Evolutionary conservation across 2,797 vertebrate genomes (phyloP).

Genomic region (Typhlichthys subterraneus): DNA sequence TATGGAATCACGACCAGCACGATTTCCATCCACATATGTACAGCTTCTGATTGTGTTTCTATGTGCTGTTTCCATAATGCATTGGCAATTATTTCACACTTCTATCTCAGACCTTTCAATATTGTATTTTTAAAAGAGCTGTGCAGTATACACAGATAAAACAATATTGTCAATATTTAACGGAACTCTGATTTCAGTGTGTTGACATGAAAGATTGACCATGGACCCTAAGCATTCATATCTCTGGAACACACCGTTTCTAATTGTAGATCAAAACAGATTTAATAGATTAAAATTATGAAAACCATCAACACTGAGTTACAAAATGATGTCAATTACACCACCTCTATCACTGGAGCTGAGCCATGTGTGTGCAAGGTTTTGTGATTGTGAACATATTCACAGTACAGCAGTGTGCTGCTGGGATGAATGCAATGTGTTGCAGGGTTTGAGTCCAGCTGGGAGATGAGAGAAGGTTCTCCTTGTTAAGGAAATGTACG

Average conservation of each 20-base stretch:
- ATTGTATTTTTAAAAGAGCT: constrained; percentile 21
- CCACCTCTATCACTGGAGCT: constrained; percentile 15
- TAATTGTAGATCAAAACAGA: constrained; percentile 48
- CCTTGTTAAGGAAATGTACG: constrained; percentile 66
- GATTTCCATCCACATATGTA: not conserved
- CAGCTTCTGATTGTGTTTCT: constrained; percentile 10
- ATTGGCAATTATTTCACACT: constrained; percentile 6
- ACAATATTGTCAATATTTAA: constrained; percentile 43
- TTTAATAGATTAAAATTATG: constrained; percentile 33
- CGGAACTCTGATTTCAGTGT: constrained; percentile 31
- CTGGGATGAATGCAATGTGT: constrained; percentile 30
- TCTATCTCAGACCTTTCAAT: constrained; percentile 28
- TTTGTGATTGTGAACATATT: constrained; percentile 19
- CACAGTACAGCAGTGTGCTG: constrained; percentile 18
- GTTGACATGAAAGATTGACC: constrained; percentile 40
- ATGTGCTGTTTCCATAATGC: not conserved
- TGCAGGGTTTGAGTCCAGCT: constrained; percentile 48
- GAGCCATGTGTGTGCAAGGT: constrained; percentile 14
- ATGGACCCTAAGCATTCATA: constrained; percentile 27
- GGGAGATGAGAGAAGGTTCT: constrained; percentile 49
- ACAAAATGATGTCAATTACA: constrained; percentile 23
- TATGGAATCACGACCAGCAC: not conserved
- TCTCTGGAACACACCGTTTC: constrained; percentile 15
- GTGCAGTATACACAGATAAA: constrained; percentile 19
- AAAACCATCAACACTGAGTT: constrained; percentile 23